Conservation (phyloP, 2,888 invertebrate species). For the Stenolophus ochropezus region DNA sequence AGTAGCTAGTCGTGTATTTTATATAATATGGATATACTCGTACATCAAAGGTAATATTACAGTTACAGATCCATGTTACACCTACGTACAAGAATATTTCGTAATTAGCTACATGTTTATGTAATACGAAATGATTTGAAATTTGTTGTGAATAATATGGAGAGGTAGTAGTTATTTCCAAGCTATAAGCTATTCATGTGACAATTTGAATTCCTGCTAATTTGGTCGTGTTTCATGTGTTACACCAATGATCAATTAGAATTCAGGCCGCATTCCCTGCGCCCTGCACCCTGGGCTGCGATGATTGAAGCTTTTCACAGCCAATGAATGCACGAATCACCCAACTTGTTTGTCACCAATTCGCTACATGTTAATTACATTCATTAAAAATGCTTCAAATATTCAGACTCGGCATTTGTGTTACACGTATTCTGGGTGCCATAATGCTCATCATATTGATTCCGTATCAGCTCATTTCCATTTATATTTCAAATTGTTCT, state of each 20-base stretch:
- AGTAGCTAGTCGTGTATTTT: too few relatives aligned
- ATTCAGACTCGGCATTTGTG: conserved; percentile 3
- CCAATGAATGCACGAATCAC: conserved; percentile 7
- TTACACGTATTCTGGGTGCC: neutral
- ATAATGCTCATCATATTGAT: neutral
- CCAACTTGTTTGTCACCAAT: conserved; percentile 3
- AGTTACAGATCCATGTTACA: too few relatives aligned
- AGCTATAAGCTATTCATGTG: neutral
- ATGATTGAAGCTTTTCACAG: conserved; percentile 29
- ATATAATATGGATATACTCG: too few relatives aligned
- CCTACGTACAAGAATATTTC: neutral
- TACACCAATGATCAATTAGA: conserved; percentile 25
- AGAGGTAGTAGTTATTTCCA: neutral
- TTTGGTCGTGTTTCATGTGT: neutral
- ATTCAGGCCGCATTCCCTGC: neutral
- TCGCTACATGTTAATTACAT: neutral
- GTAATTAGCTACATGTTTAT: neutral
- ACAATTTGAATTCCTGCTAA: conserved; percentile 14
- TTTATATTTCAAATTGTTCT: neutral
- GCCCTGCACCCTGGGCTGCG: neutral
- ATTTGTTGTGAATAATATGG: neutral
- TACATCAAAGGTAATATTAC: too few relatives aligned
- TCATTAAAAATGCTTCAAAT: conserved; percentile 20
- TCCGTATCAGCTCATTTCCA: neutral
- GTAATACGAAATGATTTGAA: neutral